phyloP scores from a whole-genome alignment of 2,113 vertebrate species.

The Seriola aureovittata region DNA sequence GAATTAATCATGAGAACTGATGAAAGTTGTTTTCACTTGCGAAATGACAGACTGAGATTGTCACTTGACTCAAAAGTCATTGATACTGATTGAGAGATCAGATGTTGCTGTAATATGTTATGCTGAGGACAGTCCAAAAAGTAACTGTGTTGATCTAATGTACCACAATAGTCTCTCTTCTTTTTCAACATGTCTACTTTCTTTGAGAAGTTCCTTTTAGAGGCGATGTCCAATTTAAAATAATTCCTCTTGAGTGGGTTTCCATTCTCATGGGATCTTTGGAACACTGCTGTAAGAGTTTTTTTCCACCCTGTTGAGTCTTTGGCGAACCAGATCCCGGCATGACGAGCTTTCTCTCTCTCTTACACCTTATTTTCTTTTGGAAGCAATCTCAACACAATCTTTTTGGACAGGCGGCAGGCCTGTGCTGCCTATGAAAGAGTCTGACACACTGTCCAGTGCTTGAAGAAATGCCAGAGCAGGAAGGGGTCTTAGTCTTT shows the following conservation, averaged over 20 bases:
- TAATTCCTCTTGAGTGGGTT: conserved; percentile 75
- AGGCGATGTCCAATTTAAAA: conserved; percentile 74
- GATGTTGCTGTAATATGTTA: conserved; percentile 41
- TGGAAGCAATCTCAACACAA: conserved; percentile 23
- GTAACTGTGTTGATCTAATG: background rate
- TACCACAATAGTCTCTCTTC: background rate
- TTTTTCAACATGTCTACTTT: conserved; percentile 44
- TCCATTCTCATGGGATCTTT: conserved; percentile 63
- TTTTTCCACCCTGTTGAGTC: conserved; percentile 62
- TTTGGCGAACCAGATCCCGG: conserved; percentile 58
- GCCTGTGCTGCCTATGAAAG: conserved; percentile 15
- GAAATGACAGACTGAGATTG: conserved; percentile 29
- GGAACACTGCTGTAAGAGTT: conserved; percentile 58
- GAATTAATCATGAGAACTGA: conserved; percentile 46
- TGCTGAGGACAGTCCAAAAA: conserved; percentile 31
- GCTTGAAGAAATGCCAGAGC: conserved; percentile 6
- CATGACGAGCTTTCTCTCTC: conserved; percentile 43
- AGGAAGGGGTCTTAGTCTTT: background rate
- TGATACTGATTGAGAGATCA: conserved; percentile 50
- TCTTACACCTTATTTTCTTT: conserved; percentile 22
- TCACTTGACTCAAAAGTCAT: conserved; percentile 45
- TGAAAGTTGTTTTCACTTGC: conserved; percentile 30
- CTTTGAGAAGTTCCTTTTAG: conserved; percentile 58
- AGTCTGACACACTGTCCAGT: background rate
- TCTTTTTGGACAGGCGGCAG: conserved; percentile 22